These are phyloP conservation scores for Argyresthia albistria DNA, from an alignment of 2,888 invertebrate genomes.

Conservation along the genomic window DNA sequence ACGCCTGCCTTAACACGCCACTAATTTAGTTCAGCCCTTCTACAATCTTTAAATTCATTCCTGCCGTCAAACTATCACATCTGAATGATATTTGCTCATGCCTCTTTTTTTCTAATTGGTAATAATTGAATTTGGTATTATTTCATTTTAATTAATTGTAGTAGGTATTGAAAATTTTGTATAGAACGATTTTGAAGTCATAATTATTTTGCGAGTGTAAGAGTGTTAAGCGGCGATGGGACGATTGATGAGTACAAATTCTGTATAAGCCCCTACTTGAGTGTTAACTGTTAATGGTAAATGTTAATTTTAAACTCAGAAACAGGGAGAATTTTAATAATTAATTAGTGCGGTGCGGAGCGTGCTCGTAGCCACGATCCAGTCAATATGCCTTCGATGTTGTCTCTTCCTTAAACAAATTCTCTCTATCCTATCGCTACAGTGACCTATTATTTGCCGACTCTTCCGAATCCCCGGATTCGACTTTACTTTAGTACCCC, in stretches of 20 bases:
- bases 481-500: not conserved
- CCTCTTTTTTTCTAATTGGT: not conserved
- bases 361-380: slow-evolving; percentile 14
- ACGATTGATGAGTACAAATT: slow-evolving; percentile 80
- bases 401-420: slow-evolving; percentile 57
- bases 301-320: slow-evolving; percentile 53
- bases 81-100: slow-evolving; percentile 3
- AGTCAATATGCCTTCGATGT: slow-evolving; percentile 61
- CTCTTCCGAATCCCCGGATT: slow-evolving; percentile 31
- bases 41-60: not conserved
- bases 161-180: slow-evolving; percentile 3
- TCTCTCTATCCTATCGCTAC: slow-evolving; percentile 61
- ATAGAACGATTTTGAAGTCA: slow-evolving; percentile 5
- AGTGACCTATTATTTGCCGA: slow-evolving; percentile 50
- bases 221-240: slow-evolving; percentile 45
- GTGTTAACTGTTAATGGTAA: slow-evolving; percentile 64
- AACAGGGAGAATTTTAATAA: slow-evolving; percentile 41
- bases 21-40: not conserved
- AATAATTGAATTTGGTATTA: not conserved
- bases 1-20: not conserved
- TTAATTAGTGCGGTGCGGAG: slow-evolving; percentile 2
- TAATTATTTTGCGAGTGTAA: slow-evolving; percentile 4
- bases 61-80: not conserved
- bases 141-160: slow-evolving; percentile 2
- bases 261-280: slow-evolving; percentile 76